Evolutionary conservation across 2,888 invertebrate species (phyloP).

Genomic region (Nemotelus nigrinus): DNA sequence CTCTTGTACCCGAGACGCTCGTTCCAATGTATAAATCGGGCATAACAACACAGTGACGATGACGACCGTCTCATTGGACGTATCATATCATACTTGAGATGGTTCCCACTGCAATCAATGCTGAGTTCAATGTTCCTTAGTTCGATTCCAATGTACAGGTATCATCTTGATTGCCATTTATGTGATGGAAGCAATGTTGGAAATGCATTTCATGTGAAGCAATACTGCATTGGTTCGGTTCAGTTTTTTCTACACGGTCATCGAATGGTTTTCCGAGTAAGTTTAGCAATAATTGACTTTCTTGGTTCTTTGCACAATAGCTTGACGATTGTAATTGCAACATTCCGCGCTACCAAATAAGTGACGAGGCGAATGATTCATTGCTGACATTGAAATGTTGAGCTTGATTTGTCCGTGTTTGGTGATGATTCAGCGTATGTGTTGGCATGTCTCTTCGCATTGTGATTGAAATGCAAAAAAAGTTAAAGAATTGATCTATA

Average conservation of each 20-base stretch:
- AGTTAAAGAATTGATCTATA: too few species aligned
- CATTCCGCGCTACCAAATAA: too few species aligned
- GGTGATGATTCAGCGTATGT: too few species aligned
- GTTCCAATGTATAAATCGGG: too few species aligned
- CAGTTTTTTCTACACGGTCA: neutral
- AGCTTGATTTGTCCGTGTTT: too few species aligned
- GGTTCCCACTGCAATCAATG: constrained; percentile 2
- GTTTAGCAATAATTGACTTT: neutral
- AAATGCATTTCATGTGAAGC: neutral
- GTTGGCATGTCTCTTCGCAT: too few species aligned
- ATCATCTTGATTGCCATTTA: constrained; percentile 13
- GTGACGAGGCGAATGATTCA: too few species aligned
- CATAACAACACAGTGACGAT: neutral
- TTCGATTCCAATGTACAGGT: constrained; percentile 11
- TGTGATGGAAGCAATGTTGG: neutral
- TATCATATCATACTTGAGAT: neutral
- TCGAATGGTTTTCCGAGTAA: neutral
- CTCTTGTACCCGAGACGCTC: too few species aligned
- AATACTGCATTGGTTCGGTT: neutral
- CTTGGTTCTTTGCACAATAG: too few species aligned
- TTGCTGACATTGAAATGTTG: too few species aligned
- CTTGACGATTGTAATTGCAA: too few species aligned
- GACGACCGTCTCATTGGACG: neutral
- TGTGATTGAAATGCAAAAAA: too few species aligned
- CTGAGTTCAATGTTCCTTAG: constrained; percentile 21